Percentiles rank a stretch among this genome's conserved stretches.
Conservation (phyloP, 2,888 invertebrate genomes). For the Sepiola atlantica region DNA sequence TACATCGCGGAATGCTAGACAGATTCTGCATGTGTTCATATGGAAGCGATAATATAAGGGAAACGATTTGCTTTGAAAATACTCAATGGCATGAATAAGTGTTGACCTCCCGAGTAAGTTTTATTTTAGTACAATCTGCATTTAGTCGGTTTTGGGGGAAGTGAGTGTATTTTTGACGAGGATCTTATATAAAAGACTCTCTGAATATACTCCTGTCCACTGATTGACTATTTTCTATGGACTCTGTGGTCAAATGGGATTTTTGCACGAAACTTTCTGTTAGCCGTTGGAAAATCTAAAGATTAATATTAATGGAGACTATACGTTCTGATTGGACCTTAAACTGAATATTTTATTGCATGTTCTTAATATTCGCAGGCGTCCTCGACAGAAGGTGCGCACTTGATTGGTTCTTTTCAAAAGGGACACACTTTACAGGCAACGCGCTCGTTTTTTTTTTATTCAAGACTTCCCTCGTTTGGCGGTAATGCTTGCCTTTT, state of each 20-base stretch:
- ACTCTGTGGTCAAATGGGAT: background rate
- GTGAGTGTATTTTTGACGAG: background rate
- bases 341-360: background rate
- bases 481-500: background rate
- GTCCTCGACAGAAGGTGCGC: background rate
- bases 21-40: too few species aligned
- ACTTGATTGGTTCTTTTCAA: background rate
- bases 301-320: background rate
- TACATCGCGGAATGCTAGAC: too few species aligned
- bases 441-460: background rate
- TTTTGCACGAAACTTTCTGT: background rate
- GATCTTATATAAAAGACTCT: background rate
- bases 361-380: background rate
- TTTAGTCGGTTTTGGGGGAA: too few species aligned
- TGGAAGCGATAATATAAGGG: too few species aligned
- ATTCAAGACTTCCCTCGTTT: background rate
- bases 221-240: background rate
- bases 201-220: background rate
- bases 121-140: too few species aligned
- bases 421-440: background rate
- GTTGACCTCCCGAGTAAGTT: too few species aligned
- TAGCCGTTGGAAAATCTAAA: background rate
- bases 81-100: too few species aligned
- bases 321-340: background rate
- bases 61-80: too few species aligned